phyloP scores from a whole-genome alignment of 2,888 invertebrate species.

The Macrosiphum euphorbiae region DNA sequence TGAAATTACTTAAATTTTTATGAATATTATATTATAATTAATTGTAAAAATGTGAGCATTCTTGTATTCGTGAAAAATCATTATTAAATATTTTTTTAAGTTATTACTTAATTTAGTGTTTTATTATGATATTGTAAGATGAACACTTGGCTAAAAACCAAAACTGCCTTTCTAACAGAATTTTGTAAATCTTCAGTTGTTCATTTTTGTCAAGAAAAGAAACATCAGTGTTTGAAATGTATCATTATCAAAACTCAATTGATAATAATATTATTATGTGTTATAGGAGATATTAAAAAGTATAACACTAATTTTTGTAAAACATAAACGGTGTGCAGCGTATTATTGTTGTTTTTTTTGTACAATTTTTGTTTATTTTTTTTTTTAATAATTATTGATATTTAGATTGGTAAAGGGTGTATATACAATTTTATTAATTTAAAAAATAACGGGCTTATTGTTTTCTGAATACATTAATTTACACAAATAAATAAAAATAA shows the following conservation, averaged over 20 bases:
- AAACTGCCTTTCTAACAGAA: slow-evolving; percentile 33
- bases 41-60: slow-evolving; percentile 41
- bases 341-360: slow-evolving; percentile 49
- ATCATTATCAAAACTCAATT: background rate
- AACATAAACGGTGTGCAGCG: slow-evolving; percentile 22
- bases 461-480: slow-evolving; percentile 35
- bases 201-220: background rate
- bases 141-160: slow-evolving; percentile 17
- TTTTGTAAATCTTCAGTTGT: slow-evolving; percentile 42
- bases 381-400: slow-evolving; percentile 35
- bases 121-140: slow-evolving; percentile 50
- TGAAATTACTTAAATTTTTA: slow-evolving; percentile 33
- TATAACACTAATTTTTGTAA: slow-evolving; percentile 36
- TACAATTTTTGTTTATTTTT: slow-evolving; percentile 27
- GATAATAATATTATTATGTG: background rate
- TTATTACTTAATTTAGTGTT: slow-evolving; percentile 24
- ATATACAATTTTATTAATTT: slow-evolving; percentile 26
- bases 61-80: slow-evolving; percentile 24
- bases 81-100: slow-evolving; percentile 59
- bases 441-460: slow-evolving; percentile 34
- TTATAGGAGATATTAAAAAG: slow-evolving; percentile 17
- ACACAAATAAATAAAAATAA: background rate
- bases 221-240: background rate
- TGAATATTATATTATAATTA: slow-evolving; percentile 27
- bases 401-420: slow-evolving; percentile 37